Conservation (phyloP, 2,797 vertebrate species). For the Tadarida brasiliensis region DNA sequence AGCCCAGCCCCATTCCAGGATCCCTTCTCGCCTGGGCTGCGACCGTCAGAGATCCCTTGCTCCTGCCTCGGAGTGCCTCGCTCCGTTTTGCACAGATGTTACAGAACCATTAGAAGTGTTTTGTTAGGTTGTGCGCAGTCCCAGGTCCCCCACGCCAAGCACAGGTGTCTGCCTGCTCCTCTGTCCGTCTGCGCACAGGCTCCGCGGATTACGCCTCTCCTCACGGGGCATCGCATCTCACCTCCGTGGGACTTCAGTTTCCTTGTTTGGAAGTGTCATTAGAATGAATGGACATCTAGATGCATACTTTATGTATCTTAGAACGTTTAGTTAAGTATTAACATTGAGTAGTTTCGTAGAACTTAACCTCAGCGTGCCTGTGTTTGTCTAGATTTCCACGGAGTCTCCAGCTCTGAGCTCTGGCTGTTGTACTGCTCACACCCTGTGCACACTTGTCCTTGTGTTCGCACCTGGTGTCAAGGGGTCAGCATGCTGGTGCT, state of each 20-base stretch:
- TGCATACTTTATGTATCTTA: not conserved
- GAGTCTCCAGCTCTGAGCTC: too few species aligned
- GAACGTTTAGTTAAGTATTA: not conserved
- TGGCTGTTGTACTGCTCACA: too few species aligned
- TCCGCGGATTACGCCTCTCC: not conserved
- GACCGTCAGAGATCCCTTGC: not conserved
- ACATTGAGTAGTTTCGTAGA: not conserved
- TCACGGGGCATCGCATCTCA: fast-evolving
- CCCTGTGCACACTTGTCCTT: not conserved
- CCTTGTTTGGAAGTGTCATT: conserved; percentile 17
- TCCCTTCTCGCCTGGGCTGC: not conserved
- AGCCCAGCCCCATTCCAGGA: not conserved
- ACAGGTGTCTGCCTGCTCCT: not conserved
- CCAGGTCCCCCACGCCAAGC: not conserved
- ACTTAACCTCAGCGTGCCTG: not conserved
- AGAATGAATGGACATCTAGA: not conserved
- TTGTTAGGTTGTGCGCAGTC: not conserved
- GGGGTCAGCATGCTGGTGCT: not conserved
- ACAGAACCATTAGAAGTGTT: not conserved
- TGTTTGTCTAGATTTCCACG: not conserved
- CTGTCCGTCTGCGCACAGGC: not conserved
- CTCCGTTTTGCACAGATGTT: not conserved
- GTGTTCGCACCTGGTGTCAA: not conserved
- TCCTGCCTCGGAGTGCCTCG: not conserved
- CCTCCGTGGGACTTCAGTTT: not conserved